Percentiles rank a stretch among this genome's conserved stretches.
Evolutionary conservation across 2,888 invertebrate species (phyloP).

Genomic region (Leptinotarsa haldemani): DNA sequence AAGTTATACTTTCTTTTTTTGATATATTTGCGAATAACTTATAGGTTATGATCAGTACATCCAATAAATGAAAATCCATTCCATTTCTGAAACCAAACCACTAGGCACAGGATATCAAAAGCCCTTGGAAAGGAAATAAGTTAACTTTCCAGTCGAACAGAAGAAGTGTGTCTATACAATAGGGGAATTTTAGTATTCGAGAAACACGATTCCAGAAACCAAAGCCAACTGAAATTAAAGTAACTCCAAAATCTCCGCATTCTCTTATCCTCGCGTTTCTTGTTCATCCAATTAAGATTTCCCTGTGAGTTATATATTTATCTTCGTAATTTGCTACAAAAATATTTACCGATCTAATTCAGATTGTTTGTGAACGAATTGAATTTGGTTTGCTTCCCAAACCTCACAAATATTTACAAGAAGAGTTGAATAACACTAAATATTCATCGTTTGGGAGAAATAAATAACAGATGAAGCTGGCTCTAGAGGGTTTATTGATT

Average conservation of each 20-base stretch:
- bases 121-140: not conserved
- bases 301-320: slow-evolving; percentile 40
- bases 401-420: not conserved
- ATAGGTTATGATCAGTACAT: too few relatives aligned
- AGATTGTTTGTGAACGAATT: slow-evolving; percentile 17
- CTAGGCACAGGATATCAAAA: too few relatives aligned
- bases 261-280: slow-evolving; percentile 33
- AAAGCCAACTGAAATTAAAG: slow-evolving; percentile 19
- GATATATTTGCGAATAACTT: too few relatives aligned
- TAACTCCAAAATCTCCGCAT: slow-evolving; percentile 9
- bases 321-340: slow-evolving; percentile 33
- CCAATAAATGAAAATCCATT: too few relatives aligned
- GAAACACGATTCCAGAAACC: slow-evolving; percentile 14
- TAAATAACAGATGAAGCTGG: not conserved
- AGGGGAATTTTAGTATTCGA: not conserved
- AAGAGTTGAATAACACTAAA: not conserved
- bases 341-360: slow-evolving; percentile 35
- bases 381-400: not conserved
- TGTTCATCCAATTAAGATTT: slow-evolving; percentile 41
- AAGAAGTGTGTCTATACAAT: not conserved
- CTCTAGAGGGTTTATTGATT: not conserved
- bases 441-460: not conserved
- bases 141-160: not conserved
- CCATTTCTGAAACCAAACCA: too few relatives aligned
- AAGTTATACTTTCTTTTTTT: too few relatives aligned